A percentile compares a stretch with the other conserved stretches of the same genome.
Conservation (phyloP, 1,140 invertebrate genomes). For the Musca domestica region DNA sequence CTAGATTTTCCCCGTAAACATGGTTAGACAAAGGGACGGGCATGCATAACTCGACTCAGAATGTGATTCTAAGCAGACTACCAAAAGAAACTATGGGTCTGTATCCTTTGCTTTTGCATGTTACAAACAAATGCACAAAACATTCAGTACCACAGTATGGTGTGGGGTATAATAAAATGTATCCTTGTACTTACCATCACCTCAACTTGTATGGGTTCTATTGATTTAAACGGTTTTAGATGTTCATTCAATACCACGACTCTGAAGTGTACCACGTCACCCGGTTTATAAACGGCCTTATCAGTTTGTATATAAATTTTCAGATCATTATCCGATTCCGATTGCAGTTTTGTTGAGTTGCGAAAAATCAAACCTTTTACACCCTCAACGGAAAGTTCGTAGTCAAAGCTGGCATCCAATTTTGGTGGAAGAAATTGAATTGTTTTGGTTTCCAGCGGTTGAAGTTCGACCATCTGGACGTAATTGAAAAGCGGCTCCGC, state of each 20-base stretch:
- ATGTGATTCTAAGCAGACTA: too few relatives aligned
- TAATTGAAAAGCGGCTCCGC: constrained; percentile 27
- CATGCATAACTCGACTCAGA: too few relatives aligned
- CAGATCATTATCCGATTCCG: constrained; percentile 77
- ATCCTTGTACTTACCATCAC: constrained; percentile 32
- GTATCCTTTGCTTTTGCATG: too few relatives aligned
- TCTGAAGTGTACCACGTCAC: constrained; percentile 79
- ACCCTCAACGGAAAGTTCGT: constrained; percentile 72
- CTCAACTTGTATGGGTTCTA: constrained; percentile 34
- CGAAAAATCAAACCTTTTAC: constrained; percentile 70
- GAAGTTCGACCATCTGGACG: constrained; percentile 26
- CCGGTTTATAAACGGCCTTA: constrained; percentile 89
- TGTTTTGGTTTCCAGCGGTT: not conserved
- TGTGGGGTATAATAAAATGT: too few relatives aligned
- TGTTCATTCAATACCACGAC: constrained; percentile 76
- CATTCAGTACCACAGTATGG: too few relatives aligned
- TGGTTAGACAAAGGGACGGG: too few relatives aligned
- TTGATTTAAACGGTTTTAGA: constrained; percentile 62
- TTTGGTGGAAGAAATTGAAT: not conserved
- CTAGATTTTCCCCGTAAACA: too few relatives aligned
- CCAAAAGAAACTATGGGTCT: too few relatives aligned
- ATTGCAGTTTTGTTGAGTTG: constrained; percentile 67
- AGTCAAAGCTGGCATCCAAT: constrained; percentile 52
- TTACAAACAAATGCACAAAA: too few relatives aligned
- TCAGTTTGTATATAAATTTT: constrained; percentile 93